Conservation (phyloP, 2,888 invertebrate species). For the Tuberolachnus salignus region DNA sequence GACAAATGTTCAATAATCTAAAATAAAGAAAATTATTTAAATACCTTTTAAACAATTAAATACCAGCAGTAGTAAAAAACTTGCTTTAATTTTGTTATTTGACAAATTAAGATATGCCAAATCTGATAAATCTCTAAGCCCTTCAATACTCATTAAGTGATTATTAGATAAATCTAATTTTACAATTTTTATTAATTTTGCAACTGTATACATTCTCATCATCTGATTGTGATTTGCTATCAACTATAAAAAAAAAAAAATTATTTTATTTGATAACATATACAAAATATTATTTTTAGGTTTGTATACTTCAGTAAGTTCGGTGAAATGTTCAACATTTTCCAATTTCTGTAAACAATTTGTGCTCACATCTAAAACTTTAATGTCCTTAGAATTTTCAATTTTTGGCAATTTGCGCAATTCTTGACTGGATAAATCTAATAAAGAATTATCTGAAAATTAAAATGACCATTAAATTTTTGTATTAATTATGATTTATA, state of each 20-base stretch:
- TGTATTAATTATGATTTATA: too few species aligned
- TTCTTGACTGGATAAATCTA: slow-evolving; percentile 80
- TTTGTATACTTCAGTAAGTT: slow-evolving; percentile 74
- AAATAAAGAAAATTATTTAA: slow-evolving; percentile 7
- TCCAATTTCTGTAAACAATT: slow-evolving; percentile 87
- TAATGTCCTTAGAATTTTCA: slow-evolving; percentile 64
- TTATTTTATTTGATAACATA: background rate
- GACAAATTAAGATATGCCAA: slow-evolving; percentile 82
- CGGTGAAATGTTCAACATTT: slow-evolving; percentile 81
- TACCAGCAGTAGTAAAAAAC: background rate
- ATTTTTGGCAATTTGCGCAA: slow-evolving; percentile 82
- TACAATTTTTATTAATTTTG: slow-evolving; percentile 78
- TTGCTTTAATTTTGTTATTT: slow-evolving; percentile 87
- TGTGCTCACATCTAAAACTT: slow-evolving; percentile 79
- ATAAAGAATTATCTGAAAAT: slow-evolving; percentile 58
- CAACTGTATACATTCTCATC: slow-evolving; percentile 85
- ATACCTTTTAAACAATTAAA: background rate
- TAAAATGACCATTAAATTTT: background rate
- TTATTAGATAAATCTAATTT: slow-evolving; percentile 85
- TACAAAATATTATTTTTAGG: background rate
- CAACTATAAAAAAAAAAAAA: slow-evolving; percentile 68
- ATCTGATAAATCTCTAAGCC: slow-evolving; percentile 81
- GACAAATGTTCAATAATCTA: slow-evolving; percentile 69
- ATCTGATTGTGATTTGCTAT: slow-evolving; percentile 85
- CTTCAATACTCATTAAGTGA: slow-evolving; percentile 87